phyloP scores from a whole-genome alignment of 1,140 invertebrate species.

The Danaus melanippus region DNA sequence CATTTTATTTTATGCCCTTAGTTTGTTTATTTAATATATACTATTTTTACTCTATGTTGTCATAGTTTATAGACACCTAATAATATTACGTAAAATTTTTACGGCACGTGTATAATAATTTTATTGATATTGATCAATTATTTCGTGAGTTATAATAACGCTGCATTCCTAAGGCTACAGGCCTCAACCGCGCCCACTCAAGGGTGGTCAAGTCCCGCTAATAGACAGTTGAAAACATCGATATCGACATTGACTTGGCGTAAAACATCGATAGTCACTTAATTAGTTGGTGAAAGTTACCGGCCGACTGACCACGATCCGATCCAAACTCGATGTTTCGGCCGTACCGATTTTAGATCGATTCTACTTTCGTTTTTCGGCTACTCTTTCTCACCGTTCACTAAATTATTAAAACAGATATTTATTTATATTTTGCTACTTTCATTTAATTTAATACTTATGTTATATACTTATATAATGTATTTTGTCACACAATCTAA shows the following conservation, averaged over 20 bases:
- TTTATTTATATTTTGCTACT: slow-evolving; percentile 13
- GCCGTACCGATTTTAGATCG: slow-evolving; percentile 59
- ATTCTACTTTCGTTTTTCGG: slow-evolving; percentile 69
- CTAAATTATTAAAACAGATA: slow-evolving; percentile 32
- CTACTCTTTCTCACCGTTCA: slow-evolving; percentile 59
- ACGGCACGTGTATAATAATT: too few relatives aligned
- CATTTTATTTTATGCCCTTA: too few relatives aligned
- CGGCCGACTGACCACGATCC: slow-evolving; percentile 65
- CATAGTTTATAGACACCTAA: too few relatives aligned
- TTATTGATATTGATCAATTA: too few relatives aligned
- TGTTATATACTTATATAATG: too few relatives aligned
- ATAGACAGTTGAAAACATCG: slow-evolving; percentile 29
- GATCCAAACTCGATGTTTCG: slow-evolving; percentile 48
- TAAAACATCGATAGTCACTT: slow-evolving; percentile 52
- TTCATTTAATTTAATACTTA: too few relatives aligned
- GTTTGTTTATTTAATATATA: too few relatives aligned
- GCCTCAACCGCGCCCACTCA: slow-evolving; percentile 5
- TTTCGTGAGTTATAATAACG: too few relatives aligned
- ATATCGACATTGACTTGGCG: slow-evolving; percentile 39
- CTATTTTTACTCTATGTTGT: too few relatives aligned
- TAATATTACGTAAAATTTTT: too few relatives aligned
- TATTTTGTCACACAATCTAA: too few relatives aligned
- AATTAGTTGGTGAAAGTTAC: slow-evolving; percentile 65
- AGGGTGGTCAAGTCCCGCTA: slow-evolving; percentile 13
- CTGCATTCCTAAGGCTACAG: not conserved